Base-by-base conservation (phyloP, 2,888 invertebrate species). In the Euclidia mi region DNA sequence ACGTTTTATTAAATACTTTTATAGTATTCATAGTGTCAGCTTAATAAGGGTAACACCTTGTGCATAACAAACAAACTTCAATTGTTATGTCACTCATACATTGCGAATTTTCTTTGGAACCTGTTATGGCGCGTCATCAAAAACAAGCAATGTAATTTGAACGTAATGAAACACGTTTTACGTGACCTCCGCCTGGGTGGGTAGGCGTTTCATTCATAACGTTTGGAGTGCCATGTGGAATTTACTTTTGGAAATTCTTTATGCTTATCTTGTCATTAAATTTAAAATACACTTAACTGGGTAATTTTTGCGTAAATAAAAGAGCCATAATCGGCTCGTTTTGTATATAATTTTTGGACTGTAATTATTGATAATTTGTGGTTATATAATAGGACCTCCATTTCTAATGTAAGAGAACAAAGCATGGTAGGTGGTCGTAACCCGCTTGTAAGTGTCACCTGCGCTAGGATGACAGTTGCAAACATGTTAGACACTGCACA, bases 171-270 rank as follows among this genome's bases (percentile, higher is more conserved):
- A 34, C 34, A 50, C 34, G 20, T 17, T 14, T 18, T 25, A 55
- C 38, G 20, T 66, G n/a, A 17, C 15, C n/a, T 9, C 35, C 10
- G 34, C 40, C 25, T 32, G 43, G 53, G 53, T 52, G 37, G 51
- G 48, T 47, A 14, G 14, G 57, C 37, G 49, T 40, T 59, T 69
- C 59, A 69, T 69, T 69, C 59, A 59, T 58, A 64, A 48, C n/a
- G 7, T 37, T 14, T 37, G 10, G 10, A 17, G 11, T 25, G 31
- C 15, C 25, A 20, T 38, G 10, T 55, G 55, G 51, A 59, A 59
- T 64, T 70, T 14, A 2, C 51, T 48, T 37, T 29, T 55, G 25
- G 10, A 12, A 11, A 32, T 12, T 32, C 12, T 32, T 25, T 25
- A 3, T 25, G 20, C 6, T 25, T n/a, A 32, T 32, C 11, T 3